Conservation (phyloP, 2,113 vertebrate genomes). For the Scalopus aquaticus region DNA sequence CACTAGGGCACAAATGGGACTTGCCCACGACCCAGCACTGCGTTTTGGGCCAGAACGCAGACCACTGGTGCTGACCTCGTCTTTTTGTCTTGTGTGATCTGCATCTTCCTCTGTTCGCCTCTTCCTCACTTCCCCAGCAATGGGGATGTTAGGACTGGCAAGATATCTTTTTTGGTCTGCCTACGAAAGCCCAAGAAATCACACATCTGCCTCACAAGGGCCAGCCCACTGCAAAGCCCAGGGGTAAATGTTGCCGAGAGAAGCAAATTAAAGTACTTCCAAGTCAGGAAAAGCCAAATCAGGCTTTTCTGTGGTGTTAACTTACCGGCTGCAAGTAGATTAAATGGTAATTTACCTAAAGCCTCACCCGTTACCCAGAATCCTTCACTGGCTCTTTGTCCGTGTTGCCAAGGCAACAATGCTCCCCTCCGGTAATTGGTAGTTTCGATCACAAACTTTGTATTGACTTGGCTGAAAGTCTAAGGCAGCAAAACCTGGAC, state of each 20-base stretch:
- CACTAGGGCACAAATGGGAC: not conserved
- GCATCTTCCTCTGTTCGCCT: not conserved
- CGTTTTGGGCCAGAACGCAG: not conserved
- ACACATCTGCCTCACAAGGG: slow-evolving; percentile 49
- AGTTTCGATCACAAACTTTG: slow-evolving; percentile 54
- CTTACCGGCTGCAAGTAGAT: slow-evolving; percentile 59
- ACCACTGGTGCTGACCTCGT: accelerated
- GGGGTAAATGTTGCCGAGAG: slow-evolving; percentile 45
- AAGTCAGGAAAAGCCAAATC: slow-evolving; percentile 67
- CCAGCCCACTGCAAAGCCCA: slow-evolving; percentile 47
- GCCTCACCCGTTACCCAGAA: slow-evolving; percentile 42
- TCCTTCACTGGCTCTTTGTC: slow-evolving; percentile 43
- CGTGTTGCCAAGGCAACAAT: slow-evolving; percentile 59
- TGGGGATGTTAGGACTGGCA: not conserved
- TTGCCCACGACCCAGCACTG: not conserved
- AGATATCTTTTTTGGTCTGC: slow-evolving; percentile 33
- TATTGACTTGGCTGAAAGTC: slow-evolving; percentile 20
- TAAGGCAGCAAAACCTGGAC: slow-evolving; percentile 4
- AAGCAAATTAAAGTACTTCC: slow-evolving; percentile 68
- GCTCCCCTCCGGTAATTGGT: slow-evolving; percentile 25
- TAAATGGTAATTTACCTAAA: slow-evolving; percentile 62
- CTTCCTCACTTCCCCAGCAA: not conserved
- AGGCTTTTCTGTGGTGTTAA: slow-evolving; percentile 60
- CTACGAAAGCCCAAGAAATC: slow-evolving; percentile 65
- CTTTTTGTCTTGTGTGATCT: not conserved